A percentile compares a stretch with the other conserved stretches of the same genome.
phyloP scores from a whole-genome alignment of 2,797 vertebrate species.

The Atherinosoma microstoma region DNA sequence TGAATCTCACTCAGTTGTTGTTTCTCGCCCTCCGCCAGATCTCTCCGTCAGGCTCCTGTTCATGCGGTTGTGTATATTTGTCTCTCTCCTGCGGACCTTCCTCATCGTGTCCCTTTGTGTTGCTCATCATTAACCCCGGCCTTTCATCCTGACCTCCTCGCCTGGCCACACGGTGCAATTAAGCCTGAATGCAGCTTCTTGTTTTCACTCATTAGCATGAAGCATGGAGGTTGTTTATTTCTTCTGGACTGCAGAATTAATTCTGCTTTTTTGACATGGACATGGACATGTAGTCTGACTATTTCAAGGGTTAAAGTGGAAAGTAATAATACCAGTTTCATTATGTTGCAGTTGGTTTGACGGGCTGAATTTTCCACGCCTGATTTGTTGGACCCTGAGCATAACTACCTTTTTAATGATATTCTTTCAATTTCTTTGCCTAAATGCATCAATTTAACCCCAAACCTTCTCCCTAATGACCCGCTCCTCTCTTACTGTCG shows the following conservation, averaged over 20 bases:
- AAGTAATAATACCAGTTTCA: not conserved
- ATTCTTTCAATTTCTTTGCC: not conserved
- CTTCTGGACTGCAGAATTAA: not conserved
- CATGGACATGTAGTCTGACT: not conserved
- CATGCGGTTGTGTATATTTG: not conserved
- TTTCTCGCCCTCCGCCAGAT: not conserved
- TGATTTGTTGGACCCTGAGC: no score
- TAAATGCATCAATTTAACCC: not conserved
- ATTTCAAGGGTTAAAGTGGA: not conserved
- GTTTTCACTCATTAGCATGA: constrained; percentile 7
- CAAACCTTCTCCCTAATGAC: not conserved
- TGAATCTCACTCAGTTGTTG: not conserved
- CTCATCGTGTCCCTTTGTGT: not conserved
- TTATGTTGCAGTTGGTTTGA: not conserved
- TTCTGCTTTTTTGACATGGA: not conserved
- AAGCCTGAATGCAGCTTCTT: constrained; percentile 10
- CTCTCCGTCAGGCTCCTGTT: not conserved
- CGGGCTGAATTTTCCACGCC: no score
- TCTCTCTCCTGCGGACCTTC: constrained; percentile 12
- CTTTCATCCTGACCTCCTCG: constrained; percentile 19
- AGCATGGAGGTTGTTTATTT: constrained; percentile 7
- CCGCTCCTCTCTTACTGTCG: not conserved
- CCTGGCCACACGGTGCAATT: constrained; percentile 18
- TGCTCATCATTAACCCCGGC: constrained; percentile 18
- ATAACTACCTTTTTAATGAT: no score